A percentile compares a stretch with the other conserved stretches of the same genome.
These are phyloP conservation scores for Atta colombica DNA, from an alignment of 1,140 invertebrate genomes.

Conservation along the genomic window DNA sequence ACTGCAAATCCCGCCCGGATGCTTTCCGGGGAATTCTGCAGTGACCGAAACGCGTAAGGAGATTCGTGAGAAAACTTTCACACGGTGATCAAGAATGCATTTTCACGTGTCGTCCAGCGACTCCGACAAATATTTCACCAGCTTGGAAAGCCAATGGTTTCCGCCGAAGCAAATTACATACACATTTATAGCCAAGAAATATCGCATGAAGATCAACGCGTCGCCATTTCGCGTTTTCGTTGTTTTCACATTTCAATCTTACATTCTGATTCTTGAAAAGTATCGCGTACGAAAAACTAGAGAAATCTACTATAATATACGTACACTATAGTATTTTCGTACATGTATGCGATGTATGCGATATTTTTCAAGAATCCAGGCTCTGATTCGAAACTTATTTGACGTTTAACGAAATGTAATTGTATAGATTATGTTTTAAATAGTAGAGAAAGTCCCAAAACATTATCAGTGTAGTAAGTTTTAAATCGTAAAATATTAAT, in stretches of 20 bases:
- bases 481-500: too few species aligned
- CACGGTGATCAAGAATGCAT: conserved; percentile 52
- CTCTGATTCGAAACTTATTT: neutral
- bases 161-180: neutral
- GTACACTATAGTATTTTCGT: too few species aligned
- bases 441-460: too few species aligned
- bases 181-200: neutral
- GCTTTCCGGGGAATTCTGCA: conserved; percentile 44
- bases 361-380: too few species aligned
- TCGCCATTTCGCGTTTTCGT: neutral
- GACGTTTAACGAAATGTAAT: neutral
- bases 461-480: too few species aligned
- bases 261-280: too few species aligned
- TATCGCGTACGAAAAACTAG: too few species aligned
- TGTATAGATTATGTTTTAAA: neutral
- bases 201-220: neutral
- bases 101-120: conserved; percentile 26
- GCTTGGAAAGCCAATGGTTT: neutral
- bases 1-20: conserved; percentile 69
- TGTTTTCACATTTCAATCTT: neutral
- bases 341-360: too few species aligned
- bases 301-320: too few species aligned
- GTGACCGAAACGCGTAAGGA: neutral
- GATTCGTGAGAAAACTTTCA: conserved; percentile 16
- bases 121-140: conserved; percentile 43